A percentile compares a stretch with the other conserved stretches of the same genome.
These are phyloP conservation scores for Petrolisthes manimaculis DNA, from an alignment of 2,888 invertebrate genomes.

Conservation along the genomic window DNA sequence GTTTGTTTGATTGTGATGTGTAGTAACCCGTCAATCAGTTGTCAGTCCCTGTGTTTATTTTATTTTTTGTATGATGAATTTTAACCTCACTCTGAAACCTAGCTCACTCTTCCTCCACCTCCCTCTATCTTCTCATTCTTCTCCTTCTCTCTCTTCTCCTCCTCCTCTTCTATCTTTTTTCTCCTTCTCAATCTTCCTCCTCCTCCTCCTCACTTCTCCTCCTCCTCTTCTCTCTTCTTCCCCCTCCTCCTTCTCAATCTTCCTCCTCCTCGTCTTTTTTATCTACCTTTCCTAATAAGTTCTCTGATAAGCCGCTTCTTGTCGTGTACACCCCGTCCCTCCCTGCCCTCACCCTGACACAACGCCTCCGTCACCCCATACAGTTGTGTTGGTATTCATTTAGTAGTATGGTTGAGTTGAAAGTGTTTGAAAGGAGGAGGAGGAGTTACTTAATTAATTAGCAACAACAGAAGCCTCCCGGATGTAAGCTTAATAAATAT, in stretches of 20 bases:
- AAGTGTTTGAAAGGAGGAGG: too few species aligned
- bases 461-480: too few species aligned
- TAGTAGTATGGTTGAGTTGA: too few species aligned
- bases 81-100: background rate
- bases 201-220: slow-evolving; percentile 14
- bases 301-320: background rate
- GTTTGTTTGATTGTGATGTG: too few species aligned
- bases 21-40: too few species aligned
- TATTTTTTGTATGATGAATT: background rate
- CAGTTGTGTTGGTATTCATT: too few species aligned
- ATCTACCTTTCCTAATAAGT: background rate
- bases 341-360: background rate
- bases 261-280: too few species aligned
- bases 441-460: too few species aligned
- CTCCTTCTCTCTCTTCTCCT: background rate
- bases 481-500: background rate
- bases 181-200: slow-evolving; percentile 3
- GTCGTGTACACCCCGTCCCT: background rate
- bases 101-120: background rate
- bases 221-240: background rate
- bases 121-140: background rate
- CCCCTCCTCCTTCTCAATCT: background rate
- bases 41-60: slow-evolving; percentile 6
- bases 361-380: background rate
- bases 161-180: slow-evolving; percentile 4